These are phyloP conservation scores for Nomada hirtipes DNA, from an alignment of 2,888 invertebrate species.

Conservation along the genomic window DNA sequence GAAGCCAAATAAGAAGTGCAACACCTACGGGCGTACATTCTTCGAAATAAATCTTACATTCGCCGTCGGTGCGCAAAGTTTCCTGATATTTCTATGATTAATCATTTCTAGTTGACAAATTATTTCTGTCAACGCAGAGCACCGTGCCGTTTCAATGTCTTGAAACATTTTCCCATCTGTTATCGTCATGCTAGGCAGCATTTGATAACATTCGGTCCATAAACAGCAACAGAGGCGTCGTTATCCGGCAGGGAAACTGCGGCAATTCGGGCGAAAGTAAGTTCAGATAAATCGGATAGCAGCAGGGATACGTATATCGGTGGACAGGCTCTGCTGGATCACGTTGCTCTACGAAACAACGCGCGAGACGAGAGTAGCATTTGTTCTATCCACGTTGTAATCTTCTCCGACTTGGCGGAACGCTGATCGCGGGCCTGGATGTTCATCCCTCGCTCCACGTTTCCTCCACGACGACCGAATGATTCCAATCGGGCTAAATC, in stretches of 20 bases:
- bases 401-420: constrained; percentile 27
- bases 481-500: not conserved
- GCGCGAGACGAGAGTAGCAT: constrained; percentile 1
- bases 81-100: too few relatives aligned
- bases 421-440: constrained; percentile 3
- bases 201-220: constrained; percentile 12
- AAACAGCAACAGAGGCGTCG: constrained; percentile 12
- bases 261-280: constrained; percentile 61
- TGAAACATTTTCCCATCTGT: not conserved
- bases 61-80: too few relatives aligned
- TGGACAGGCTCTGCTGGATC: constrained; percentile 9
- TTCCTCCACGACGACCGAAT: not conserved
- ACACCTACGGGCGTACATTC: too few relatives aligned
- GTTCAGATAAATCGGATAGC: constrained; percentile 66
- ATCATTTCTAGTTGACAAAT: not conserved
- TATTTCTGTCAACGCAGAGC: too few relatives aligned
- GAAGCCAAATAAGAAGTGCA: too few relatives aligned
- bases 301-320: constrained; percentile 52
- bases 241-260: constrained; percentile 1
- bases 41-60: too few relatives aligned
- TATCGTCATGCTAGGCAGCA: not conserved
- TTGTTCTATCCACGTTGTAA: constrained; percentile 34
- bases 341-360: constrained; percentile 28
- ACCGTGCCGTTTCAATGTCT: not conserved
- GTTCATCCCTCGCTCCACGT: not conserved